Evolutionary conservation across 1,140 invertebrate genomes (phyloP).

Genomic region (Aporrectodea caliginosa): DNA sequence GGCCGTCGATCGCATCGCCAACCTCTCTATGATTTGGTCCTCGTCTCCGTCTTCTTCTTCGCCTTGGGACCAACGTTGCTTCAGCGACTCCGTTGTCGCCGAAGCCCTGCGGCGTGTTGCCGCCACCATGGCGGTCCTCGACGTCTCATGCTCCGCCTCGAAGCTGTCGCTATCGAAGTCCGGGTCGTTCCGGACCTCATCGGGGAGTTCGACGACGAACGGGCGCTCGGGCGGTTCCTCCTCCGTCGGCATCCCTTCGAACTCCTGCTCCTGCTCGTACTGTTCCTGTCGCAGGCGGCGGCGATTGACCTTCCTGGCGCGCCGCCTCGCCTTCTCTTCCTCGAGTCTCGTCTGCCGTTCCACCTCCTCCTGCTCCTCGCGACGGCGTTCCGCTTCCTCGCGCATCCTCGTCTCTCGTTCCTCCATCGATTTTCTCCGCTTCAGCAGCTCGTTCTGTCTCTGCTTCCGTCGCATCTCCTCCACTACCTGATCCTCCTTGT

Average conservation of each 20-base stretch:
- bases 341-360: not conserved
- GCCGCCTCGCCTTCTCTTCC: constrained; percentile 19
- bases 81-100: not conserved
- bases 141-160: not conserved
- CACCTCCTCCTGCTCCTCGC: constrained; percentile 22
- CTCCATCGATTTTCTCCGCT: not conserved
- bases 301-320: constrained; percentile 25
- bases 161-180: not conserved
- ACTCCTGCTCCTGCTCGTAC: constrained; percentile 30
- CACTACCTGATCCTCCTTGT: not conserved
- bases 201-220: not conserved
- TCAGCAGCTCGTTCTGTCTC: not conserved
- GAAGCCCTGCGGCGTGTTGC: not conserved
- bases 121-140: not conserved
- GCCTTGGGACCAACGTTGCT: not conserved
- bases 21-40: not conserved
- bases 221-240: not conserved
- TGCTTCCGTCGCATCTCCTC: constrained; percentile 10
- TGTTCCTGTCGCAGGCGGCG: constrained; percentile 28
- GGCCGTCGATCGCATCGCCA: too few species aligned
- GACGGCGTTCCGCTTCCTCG: constrained; percentile 21
- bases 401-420: not conserved
- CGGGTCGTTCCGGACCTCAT: not conserved
- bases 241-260: not conserved
- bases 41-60: not conserved